Base-by-base conservation (phyloP, 2,888 invertebrate genomes). In the Drosophila maculinotata region DNA sequence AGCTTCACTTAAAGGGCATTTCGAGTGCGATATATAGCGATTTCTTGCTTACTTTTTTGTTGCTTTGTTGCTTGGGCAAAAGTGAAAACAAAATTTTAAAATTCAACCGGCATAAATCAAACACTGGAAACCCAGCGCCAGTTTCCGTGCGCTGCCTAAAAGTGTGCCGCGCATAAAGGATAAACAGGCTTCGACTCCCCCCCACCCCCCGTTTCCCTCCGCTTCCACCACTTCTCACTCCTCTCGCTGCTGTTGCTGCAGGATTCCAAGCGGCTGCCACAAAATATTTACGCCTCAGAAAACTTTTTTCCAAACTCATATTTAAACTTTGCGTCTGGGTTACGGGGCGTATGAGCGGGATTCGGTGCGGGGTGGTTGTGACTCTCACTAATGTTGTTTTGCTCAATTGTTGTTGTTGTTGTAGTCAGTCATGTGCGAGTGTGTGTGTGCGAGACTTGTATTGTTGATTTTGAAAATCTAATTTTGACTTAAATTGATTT, bases 41-140 rank as follows among this genome's bases (percentile, higher is more conserved):
- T 20, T 48, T 9, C 12, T 15, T 5, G 7, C 15, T 30, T 20
- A 14, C 28, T 44, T 41, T 68, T 48, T 30, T 33, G 31, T 30
- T 26, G 42, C 31, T 38, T 51, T 58, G 12, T 44, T 36, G 54
- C 20, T 42, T 36, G 25, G 12, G 17, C n/a, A 39, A 48, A 53
- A 35, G 48, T n/a, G 12, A 53, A 42, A 49, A 28, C 35, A 47
- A 75, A 58, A 86, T 86, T 83, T 83, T 88, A 80, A 86, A 87
- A 83, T 83, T 83, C 83, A 83, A 86, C 83, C 86, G 81, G 83
- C 83, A 83, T 83, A 83, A 83, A 83, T 83, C 83, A 83, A 83
- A 87, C 86, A 87, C 84, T 70, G 70, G 58, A 64, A 45, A 48
- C 53, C 20, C 20, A 20, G 58, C 76, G 79, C 56, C 82, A 75